phyloP scores from a whole-genome alignment of 2,888 invertebrate genomes.

The Ennomos fuscantarius region DNA sequence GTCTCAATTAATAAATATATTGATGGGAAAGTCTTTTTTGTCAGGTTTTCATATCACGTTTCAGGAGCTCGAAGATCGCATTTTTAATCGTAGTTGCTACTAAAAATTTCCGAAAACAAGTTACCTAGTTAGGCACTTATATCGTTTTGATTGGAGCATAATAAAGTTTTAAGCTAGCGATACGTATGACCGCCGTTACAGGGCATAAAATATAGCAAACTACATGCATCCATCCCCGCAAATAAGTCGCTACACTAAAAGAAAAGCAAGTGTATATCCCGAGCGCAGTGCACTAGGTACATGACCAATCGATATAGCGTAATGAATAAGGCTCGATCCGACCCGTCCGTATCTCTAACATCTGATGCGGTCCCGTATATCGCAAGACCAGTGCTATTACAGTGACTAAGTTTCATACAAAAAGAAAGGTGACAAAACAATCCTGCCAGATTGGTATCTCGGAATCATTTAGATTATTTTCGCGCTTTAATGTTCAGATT shows the following conservation, averaged over 20 bases:
- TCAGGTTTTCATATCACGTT: no score
- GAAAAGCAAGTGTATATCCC: conserved; percentile 35
- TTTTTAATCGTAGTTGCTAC: no score
- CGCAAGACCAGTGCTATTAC: conserved; percentile 35
- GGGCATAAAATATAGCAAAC: background rate
- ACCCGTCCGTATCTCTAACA: conserved; percentile 63
- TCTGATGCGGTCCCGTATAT: conserved; percentile 67
- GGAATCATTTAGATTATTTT: no score
- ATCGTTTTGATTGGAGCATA: no score
- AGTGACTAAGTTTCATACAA: conserved; percentile 21
- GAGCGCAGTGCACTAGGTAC: conserved; percentile 41
- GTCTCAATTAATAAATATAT: conserved; percentile 18
- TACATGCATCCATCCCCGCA: conserved; percentile 33
- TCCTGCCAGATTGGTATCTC: no score
- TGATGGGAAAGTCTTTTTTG: conserved; percentile 3
- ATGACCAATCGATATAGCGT: conserved; percentile 51
- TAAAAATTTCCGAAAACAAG: no score
- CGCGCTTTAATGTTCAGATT: no score
- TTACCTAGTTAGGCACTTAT: no score
- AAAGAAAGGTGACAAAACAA: no score
- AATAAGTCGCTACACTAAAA: conserved; percentile 37
- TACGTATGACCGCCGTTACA: background rate
- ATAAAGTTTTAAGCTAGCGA: no score
- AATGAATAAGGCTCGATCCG: conserved; percentile 67
- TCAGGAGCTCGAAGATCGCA: no score